Evolutionary conservation across 2,888 invertebrate genomes (phyloP), one percentile per base, ranked within the genome.

Genomic region (Drosophila neutralis): DNA sequence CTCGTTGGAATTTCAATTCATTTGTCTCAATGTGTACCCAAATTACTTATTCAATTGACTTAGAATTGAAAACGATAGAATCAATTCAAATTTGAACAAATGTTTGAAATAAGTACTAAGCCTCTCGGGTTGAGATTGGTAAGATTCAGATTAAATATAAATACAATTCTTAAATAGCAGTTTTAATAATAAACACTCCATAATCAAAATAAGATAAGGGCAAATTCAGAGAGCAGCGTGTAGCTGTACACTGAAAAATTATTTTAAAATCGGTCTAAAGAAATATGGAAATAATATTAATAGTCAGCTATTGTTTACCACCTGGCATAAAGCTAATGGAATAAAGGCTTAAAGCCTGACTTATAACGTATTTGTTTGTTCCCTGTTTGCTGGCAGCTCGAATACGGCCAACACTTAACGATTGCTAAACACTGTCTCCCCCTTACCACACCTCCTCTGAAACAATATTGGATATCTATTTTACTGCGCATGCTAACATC

Each of bases 401-500:
- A 72, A 68, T 66, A 65, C 53, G 56, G 53, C 27, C 53, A 66
- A 63, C 35, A 57, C 49, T 27, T 54, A 61, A 57, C 52, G 40
- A 49, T 59, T 31, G 45, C 33, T 31, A 13, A 38, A 51, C 27
- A 18, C 29, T 24, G 6, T 27, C 18, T 15, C 2, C 11, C 2
- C 31, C 24, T 33, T 33, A 33, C 1, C 8, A 18, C 13, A 4
- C 24, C 4, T 11, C n/a, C 24, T 15, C 56, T n/a, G 21, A 35
- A 62, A 64, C 48, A 63, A 61, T 73, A 80, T 81, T 83, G 77
- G 67, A 81, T 70, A 64, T 54, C 70, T 64, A 70, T 81, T 78
- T 74, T 69, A 82, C 52, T 60, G 64, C 27, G 40, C 31, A 66
- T 60, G 48, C 51, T n/a, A 62, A 52, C 58, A 38, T 29, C 48